Evolutionary conservation across 2,113 vertebrate species (phyloP).

Genomic region (Actinemys pallida): DNA sequence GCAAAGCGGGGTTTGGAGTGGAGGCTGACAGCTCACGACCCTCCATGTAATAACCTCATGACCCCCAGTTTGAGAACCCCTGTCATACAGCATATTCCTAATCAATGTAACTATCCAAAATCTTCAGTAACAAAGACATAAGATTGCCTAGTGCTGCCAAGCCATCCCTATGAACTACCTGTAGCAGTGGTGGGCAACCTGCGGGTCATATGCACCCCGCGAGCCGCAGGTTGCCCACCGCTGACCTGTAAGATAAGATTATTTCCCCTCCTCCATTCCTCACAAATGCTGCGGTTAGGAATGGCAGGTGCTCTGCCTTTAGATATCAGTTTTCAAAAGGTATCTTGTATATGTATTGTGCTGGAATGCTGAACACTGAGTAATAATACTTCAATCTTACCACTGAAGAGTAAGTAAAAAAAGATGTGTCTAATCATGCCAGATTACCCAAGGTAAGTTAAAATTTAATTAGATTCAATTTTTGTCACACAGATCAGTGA

Average conservation of each 20-base stretch:
- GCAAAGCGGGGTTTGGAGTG: no score
- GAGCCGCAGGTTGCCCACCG: no score
- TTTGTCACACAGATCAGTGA: conserved; percentile 13
- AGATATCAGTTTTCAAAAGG: neutral
- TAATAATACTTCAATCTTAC: neutral
- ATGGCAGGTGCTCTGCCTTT: neutral
- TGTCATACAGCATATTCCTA: neutral
- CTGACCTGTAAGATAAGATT: neutral
- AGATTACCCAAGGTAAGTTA: neutral
- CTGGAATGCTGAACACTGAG: neutral
- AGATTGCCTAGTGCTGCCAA: neutral
- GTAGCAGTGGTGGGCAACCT: neutral
- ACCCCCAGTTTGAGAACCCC: no score
- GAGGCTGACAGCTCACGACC: no score
- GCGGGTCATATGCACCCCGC: no score
- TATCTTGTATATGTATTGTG: neutral
- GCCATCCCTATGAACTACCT: neutral
- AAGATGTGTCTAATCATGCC: neutral
- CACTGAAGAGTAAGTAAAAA: conserved; percentile 15
- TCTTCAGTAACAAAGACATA: neutral
- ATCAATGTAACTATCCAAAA: neutral
- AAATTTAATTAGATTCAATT: conserved; percentile 21
- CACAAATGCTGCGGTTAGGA: neutral
- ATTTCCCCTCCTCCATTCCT: neutral
- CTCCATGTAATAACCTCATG: no score